Base-by-base conservation (phyloP, 2,797 vertebrate species). In the Myotis findleyi region DNA sequence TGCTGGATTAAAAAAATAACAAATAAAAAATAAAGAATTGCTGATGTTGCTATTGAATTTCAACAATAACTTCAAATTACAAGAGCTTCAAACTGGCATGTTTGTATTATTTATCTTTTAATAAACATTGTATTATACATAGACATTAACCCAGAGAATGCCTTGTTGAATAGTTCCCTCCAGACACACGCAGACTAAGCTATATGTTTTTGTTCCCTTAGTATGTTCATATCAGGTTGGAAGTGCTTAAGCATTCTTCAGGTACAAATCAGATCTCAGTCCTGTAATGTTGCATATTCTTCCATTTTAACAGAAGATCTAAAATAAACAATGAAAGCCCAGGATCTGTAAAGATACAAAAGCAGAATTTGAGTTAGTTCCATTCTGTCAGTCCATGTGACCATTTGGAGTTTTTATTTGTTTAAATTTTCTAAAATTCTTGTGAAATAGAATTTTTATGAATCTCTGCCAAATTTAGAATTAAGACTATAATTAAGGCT, bases 341-440 rank as follows among this genome's bases (percentile, higher is more conserved):
- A 87, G 17, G 3, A n/a, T 55, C 36, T 76, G 2, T 81, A 69
- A 92, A 83, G 30, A 44, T 77, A 62, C 51, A 90, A 62, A 87
- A 23, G 5, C 38, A n/a, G 21, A 72, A 87, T 77, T 66, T 83
- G 68, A 85, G 13, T 94, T 69, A 53, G 9, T 68, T 27, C 17
- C 23, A 57, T 86, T 87, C 62, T 55, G n/a, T 77, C 49, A 80
- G 16, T 81, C 47, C 75, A 1, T 33, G 30, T 87, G 18, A 64
- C 23, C 12, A 11, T 20, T 47, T 82, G 64, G 27, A 89, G 17
- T 82, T 69, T 59, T 72, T 53, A 86, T 47, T 55, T 87, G 41
- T 83, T 87, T 82, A 27, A 36, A 36, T 93, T 96, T 88, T 88
- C 17, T 51, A 25, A 84, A 91, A 88, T 44, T 91, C 44, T 36